Evolutionary conservation across 2,797 vertebrate species (phyloP).

Genomic region (Podarcis siculus): DNA sequence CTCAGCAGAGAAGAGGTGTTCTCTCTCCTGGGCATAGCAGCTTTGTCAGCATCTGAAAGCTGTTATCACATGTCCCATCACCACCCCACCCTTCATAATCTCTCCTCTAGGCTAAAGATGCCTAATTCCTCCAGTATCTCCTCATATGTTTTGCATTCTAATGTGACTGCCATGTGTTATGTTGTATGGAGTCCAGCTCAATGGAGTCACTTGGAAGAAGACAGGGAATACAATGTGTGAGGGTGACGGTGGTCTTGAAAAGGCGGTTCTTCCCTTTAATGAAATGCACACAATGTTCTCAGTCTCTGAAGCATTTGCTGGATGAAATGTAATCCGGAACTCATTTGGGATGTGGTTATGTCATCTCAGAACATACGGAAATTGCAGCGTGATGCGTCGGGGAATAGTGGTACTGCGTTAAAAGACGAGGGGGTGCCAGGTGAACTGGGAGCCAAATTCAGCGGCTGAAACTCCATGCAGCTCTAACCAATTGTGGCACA

Average conservation of each 20-base stretch:
- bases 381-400: background rate
- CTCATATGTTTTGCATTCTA: slow-evolving; percentile 23
- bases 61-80: background rate
- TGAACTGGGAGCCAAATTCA: background rate
- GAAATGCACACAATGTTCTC: slow-evolving; percentile 18
- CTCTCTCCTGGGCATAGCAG: background rate
- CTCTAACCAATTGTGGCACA: background rate
- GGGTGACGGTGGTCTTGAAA: background rate
- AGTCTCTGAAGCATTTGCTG: slow-evolving; percentile 3
- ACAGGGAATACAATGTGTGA: background rate
- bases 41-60: slow-evolving; percentile 3
- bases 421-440: background rate
- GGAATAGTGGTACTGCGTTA: background rate
- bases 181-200: background rate
- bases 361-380: background rate
- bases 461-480: background rate
- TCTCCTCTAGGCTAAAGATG: background rate
- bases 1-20: background rate
- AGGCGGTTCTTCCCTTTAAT: background rate
- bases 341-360: background rate
- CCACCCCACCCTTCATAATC: slow-evolving; percentile 2
- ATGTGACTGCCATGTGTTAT: background rate
- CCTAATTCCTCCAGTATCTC: slow-evolving; percentile 13
- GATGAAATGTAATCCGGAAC: background rate
- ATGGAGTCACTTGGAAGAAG: background rate